Evolutionary conservation across 2,888 invertebrate species (phyloP), one percentile per base, ranked within the genome.

Genomic region (Pardosa pseudoannulata): DNA sequence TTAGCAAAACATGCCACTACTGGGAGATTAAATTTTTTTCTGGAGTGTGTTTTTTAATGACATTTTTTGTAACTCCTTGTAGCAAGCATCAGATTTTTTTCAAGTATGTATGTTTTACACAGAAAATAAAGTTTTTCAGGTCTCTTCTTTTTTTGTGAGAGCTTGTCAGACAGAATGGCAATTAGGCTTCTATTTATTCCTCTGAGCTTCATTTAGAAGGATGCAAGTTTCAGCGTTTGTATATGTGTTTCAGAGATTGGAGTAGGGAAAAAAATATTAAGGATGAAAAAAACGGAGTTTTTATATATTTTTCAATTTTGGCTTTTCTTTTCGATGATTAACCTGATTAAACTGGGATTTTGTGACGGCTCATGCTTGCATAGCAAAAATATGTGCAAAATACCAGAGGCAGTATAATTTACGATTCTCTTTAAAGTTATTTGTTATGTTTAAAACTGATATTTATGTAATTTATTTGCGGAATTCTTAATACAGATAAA

Each of bases 1-100:
- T 81, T 81, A 81, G 75, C 70, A 75, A 81, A 81, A 81, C 81
- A 81, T 75, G 81, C 68, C 74, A 81, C 81, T 74, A 74, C 39
- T 62, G 62, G 81, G 70, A 81, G 80, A 81, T 81, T 81, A 81
- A 75, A 70, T 81, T 81, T 79, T 80, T 80, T 80, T 65, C 23
- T 16, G 72, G 11, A 29, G 31, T 73, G 72, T 73, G 72, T 80
- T 80, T 72, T 36, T 65, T 41, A 64, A 64, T 72, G 39, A 65
- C 41, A 65, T 64, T 80, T 75, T 81, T 81, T 81, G 41, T 81
- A 68, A 64, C 68, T 74, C 62, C 23, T 31, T 32, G 28, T 73
- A 68, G 27, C 67, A 23, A 31, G 16, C 28, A 50, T 36, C 28
- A n/a, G 27, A 50, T 65, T 67, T 56, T 39, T 78, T 83, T 78